Evolutionary conservation across 2,797 vertebrate genomes (phyloP), one percentile per base, ranked within the genome.

Genomic region (Phataginus tetradactyla): DNA sequence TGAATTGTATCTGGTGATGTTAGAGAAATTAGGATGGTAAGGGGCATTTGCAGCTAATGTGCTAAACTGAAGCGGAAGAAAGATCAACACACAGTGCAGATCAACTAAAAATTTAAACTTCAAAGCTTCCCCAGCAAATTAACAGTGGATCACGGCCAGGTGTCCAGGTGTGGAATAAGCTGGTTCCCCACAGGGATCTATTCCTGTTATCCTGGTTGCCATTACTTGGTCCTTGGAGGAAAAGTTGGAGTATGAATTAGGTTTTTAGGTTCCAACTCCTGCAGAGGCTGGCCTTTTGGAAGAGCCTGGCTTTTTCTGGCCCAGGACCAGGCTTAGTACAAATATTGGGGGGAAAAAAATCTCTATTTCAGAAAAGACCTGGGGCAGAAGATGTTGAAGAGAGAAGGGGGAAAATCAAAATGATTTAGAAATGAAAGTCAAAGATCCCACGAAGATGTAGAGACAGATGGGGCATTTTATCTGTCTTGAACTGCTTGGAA

Each of bases 221-320:
- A 6, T 51, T 86, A 69, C 71, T 85, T 55, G 2, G 11, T 18
- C 61, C 64, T 14, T 77, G 84, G 85, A 64, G 86, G 74, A 96
- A 95, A 96, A 89, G 69, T 10, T 93, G 79, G 53, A 90, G 34
- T 11, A 59, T 15, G 32, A 96, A 90, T 42, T 78, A 13, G 15
- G 17, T 49, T 85, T 92, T 88, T 77, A 91, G 83, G 42, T 91
- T 87, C 85, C 21, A 86, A 74, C 13, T 93, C 42, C 61, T 55
- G 12, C 20, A 95, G 51, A 95, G 8, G 1, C 77, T 94, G 79
- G 34, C 8, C 17, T 91, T 78, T 61, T 77, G n/a, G 57, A 95
- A 88, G 29, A 94, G 51, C 9, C 51, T 66, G 74, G 37, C 5
- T 59, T 96, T 94, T 90, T 87, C 91, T 94, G 93, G 74, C 55